Evolutionary conservation across 92 coral and sea anemone species (phyloP), one percentile per base, ranked within the genome.

Genomic region (Meandrina meandrites): DNA sequence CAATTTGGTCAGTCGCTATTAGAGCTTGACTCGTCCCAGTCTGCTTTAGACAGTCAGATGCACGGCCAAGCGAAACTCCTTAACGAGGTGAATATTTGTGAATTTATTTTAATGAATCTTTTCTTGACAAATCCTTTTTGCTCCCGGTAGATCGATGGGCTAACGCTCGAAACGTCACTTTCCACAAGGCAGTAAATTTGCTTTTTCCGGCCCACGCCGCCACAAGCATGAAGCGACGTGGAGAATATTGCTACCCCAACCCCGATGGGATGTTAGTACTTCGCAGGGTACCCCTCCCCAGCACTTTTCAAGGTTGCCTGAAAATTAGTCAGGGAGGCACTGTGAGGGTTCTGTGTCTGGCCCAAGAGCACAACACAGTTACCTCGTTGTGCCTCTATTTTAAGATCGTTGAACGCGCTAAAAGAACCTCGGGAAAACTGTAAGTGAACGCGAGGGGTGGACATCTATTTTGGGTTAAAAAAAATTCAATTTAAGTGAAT

Each of bases 1-100:
- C 92, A 95, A 74, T 97, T 97, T 92, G 99, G 99, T 21, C 96
- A 95, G 64, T 95, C 99, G 0, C 82, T 97, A 67, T 90, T 96
- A 3, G 98, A 97, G 90, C 89, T 97, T 31, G 97, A 93, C 89
- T 72, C 94, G 17, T 94, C 99, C 19, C 99, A 97, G 86, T 88
- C 96, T 50, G 82, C 93, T 13, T 86, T 97, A 67, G 86, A 90
- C 47, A 83, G 90, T 69, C 98, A 95, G 88, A 89, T 97, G 72
- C 93, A 93, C 85, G 82, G 89, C 47, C 99, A 97, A 78, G 92
- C 89, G 34, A 90, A 91, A 45, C 93, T 97, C 37, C 93, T 97
- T 4, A 79, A 83, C 47, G 94, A 97, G 98, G 99, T 95, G 53
- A 37, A 86, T 48, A 11, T 78, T 35, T 5, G 56, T 56, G 11